Percentiles rank a stretch among this genome's conserved stretches.
These are phyloP conservation scores for Epinotia nisella DNA, from an alignment of 2,888 invertebrate species.

Conservation along the genomic window DNA sequence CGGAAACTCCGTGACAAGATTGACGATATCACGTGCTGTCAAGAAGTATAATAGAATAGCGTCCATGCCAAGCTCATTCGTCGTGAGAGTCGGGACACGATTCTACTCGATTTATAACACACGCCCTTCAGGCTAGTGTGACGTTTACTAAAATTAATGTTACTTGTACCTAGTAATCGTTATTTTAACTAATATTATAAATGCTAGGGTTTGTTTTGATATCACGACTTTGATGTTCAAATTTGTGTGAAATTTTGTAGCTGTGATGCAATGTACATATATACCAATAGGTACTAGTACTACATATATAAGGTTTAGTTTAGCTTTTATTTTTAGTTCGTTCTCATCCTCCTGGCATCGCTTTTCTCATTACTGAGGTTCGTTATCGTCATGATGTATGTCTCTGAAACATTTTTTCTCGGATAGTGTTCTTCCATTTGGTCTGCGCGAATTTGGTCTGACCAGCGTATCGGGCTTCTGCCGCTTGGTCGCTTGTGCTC, in stretches of 20 bases:
- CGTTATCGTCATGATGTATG: no score
- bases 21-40: not conserved
- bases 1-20: not conserved
- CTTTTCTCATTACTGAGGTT: no score
- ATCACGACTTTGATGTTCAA: slow-evolving; percentile 17
- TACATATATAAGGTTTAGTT: no score
- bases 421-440: no score
- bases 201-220: not conserved
- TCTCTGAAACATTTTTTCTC: no score
- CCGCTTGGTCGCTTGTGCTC: no score
- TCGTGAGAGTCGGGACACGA: slow-evolving; percentile 8
- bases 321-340: no score
- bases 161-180: not conserved
- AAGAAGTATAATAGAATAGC: not conserved
- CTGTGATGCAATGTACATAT: not conserved
- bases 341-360: no score
- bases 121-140: slow-evolving; percentile 19
- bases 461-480: no score
- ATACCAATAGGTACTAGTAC: no score
- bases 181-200: slow-evolving; percentile 19
- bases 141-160: slow-evolving; percentile 35
- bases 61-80: not conserved
- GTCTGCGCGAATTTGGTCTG: no score
- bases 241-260: not conserved
- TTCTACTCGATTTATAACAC: slow-evolving; percentile 24